Percentiles rank a stretch among this genome's conserved stretches.
phyloP scores from a whole-genome alignment of 2,888 invertebrate species.

The Coenonympha glycerion region DNA sequence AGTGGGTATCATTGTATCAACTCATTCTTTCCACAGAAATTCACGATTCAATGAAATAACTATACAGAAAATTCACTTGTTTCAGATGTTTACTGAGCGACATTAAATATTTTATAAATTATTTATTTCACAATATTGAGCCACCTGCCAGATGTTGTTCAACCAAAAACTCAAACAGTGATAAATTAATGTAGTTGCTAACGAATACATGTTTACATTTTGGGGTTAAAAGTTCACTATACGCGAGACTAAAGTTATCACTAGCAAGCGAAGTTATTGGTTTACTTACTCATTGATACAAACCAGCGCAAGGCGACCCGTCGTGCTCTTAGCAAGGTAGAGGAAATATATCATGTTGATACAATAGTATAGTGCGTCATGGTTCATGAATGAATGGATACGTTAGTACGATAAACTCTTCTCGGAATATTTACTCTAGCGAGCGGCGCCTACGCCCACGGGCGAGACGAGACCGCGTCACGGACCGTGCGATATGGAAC shows the following conservation, averaged over 20 bases:
- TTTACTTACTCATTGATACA: conserved; percentile 32
- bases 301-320: conserved; percentile 41
- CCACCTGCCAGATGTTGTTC: background rate
- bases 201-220: background rate
- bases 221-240: background rate
- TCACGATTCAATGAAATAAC: background rate
- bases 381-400: conserved; percentile 60
- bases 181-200: background rate
- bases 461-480: conserved; percentile 19
- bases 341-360: conserved; percentile 32
- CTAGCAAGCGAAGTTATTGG: conserved; percentile 1
- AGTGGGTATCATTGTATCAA: conserved; percentile 78
- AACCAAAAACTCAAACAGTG: background rate
- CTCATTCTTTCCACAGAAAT: conserved; percentile 24
- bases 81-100: background rate
- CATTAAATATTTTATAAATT: too few relatives aligned
- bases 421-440: conserved; percentile 62
- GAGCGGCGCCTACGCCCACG: conserved; percentile 54
- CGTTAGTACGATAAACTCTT: conserved; percentile 55
- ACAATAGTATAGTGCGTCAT: conserved; percentile 38
- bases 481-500: conserved; percentile 14
- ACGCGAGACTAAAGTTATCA: background rate
- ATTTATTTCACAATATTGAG: too few relatives aligned
- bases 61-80: background rate
- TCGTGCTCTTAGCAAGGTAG: conserved; percentile 28